phyloP scores from a whole-genome alignment of 2,113 vertebrate species.

The Pungitius pungitius region DNA sequence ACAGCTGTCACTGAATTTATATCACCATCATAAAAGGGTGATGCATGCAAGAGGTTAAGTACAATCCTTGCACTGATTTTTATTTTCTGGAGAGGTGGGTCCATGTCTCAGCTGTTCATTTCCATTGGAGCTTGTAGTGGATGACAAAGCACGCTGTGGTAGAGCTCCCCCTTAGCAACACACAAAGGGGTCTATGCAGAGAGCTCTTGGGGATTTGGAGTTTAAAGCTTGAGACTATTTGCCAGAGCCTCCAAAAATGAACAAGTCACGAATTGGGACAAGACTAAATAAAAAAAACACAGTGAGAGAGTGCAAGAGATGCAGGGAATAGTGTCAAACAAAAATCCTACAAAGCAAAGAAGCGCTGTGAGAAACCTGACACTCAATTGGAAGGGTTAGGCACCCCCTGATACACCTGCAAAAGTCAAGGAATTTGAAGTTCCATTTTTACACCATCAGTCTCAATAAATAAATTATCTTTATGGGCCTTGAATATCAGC shows the following conservation, averaged over 20 bases:
- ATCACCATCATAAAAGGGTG: background rate
- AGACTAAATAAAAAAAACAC: constrained; percentile 19
- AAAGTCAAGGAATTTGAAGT: constrained; percentile 26
- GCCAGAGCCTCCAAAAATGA: constrained; percentile 14
- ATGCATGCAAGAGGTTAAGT: background rate
- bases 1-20: constrained; percentile 11
- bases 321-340: background rate
- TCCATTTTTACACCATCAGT: constrained; percentile 50
- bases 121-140: background rate
- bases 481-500: constrained; percentile 40
- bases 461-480: constrained; percentile 49
- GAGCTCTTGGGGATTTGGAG: background rate
- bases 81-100: background rate
- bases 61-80: background rate
- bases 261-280: constrained; percentile 11
- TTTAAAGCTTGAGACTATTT: constrained; percentile 11
- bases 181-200: background rate
- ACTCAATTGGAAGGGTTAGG: constrained; percentile 28
- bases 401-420: constrained; percentile 16
- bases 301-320: constrained; percentile 17
- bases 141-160: background rate
- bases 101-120: background rate
- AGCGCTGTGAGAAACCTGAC: constrained; percentile 1
- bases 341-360: background rate
- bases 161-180: background rate